Percentiles rank a stretch among this genome's conserved stretches.
Evolutionary conservation across 2,888 invertebrate genomes (phyloP).

Genomic region (Eupithecia subumbrata): DNA sequence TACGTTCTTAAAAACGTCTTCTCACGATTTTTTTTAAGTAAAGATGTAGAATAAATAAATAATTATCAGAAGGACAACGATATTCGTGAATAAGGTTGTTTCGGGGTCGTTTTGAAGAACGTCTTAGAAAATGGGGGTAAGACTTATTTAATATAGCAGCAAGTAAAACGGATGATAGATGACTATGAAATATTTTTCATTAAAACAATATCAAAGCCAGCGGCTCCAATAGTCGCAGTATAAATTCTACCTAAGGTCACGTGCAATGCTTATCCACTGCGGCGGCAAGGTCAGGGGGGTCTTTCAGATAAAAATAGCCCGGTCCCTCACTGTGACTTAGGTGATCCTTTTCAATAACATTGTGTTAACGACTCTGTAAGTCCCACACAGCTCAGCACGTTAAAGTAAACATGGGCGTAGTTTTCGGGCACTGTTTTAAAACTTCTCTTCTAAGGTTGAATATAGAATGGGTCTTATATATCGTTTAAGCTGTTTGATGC

Average conservation of each 20-base stretch:
- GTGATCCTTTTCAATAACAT: conserved; percentile 32
- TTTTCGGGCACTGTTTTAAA: neutral
- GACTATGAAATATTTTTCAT: neutral
- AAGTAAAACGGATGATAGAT: neutral
- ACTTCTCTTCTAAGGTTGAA: too few species aligned
- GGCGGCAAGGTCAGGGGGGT: conserved; percentile 11
- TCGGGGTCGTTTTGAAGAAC: neutral
- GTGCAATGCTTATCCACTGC: conserved; percentile 4
- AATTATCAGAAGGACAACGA: neutral
- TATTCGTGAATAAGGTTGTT: neutral
- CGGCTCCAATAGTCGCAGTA: neutral
- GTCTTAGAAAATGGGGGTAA: neutral
- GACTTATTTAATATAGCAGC: neutral
- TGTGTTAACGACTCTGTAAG: conserved; percentile 11
- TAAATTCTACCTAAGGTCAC: conserved; percentile 6
- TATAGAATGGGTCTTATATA: neutral
- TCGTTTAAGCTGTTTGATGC: neutral
- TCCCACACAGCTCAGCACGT: neutral
- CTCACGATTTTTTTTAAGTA: neutral
- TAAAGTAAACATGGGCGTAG: neutral
- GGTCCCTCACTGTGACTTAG: conserved; percentile 16
- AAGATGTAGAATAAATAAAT: neutral
- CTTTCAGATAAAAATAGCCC: conserved; percentile 14
- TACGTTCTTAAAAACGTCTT: neutral
- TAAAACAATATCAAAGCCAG: conserved; percentile 1